Base-by-base conservation (phyloP, 2,797 vertebrate genomes). In the Tauraco hartlaubi region DNA sequence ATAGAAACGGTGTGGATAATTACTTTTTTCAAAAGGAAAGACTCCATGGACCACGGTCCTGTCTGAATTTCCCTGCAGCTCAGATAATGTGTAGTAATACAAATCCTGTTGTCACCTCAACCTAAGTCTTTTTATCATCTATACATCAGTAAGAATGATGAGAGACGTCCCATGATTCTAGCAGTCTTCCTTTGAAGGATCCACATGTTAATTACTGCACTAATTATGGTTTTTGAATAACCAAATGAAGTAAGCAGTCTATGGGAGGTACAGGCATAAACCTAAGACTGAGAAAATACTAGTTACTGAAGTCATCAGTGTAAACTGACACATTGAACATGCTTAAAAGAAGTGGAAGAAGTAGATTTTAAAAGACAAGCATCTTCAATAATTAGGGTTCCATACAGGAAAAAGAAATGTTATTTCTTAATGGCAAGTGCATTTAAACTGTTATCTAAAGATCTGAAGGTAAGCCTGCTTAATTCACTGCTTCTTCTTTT, bases 161-260 rank as follows among this genome's bases (percentile, higher is more conserved):
- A 97, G 98, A 93, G 97, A 96, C 92, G 88, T 97, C 97, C 97
- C 95, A 88, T 78, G 97, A 97, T 97, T 97, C 97, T 94, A 97
- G 90, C 96, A 97, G 97, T 94, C 96, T 97, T 92, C 94, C 96
- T 98, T 97, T 98, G 97, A 98, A 98, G 97, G 96, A 98, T 95
- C 97, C 97, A 96, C 98, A 97, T 77, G 97, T 98, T 98, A 98
- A 98, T 98, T 98, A 98, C 98, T 95, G 97, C 98, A 98, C 98
- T 98, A 99, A 98, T 98, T 98, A 98, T 95, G 97, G 98, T 97
- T 98, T 98, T 98, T 98, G 98, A 99, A 98, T 98, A 98, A 97
- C 97, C 96, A 98, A 97, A 97, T 97, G 97, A 98, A 98, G 97
- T 97, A 98, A 98, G 97, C 98, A 95, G 97, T 97, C 98, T 97